phyloP scores from a whole-genome alignment of 2,888 invertebrate species.

The Uropetala carovei region DNA sequence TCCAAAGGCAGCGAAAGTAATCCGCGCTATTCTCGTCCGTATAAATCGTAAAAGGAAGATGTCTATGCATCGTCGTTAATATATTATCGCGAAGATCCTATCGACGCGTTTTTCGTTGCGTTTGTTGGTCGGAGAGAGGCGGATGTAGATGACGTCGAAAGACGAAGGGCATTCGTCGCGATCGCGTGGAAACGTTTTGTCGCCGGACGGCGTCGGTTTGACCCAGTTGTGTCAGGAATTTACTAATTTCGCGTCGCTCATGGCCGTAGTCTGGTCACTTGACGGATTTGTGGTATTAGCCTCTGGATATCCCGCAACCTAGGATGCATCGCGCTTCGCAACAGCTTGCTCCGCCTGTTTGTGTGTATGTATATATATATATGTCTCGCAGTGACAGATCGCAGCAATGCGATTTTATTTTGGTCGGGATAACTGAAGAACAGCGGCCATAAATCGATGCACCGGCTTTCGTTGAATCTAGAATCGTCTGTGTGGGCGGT shows the following conservation, averaged over 20 bases:
- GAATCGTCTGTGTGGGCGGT: no score
- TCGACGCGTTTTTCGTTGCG: neutral
- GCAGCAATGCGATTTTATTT: neutral
- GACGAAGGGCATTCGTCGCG: neutral
- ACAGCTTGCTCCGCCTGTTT: neutral
- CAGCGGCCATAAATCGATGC: neutral
- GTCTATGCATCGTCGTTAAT: neutral
- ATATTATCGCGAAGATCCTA: neutral
- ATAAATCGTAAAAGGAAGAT: no score
- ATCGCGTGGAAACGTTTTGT: neutral
- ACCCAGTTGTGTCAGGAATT: conserved; percentile 49
- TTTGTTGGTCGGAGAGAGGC: neutral
- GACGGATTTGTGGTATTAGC: conserved; percentile 11
- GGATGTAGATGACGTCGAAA: neutral
- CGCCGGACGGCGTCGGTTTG: neutral
- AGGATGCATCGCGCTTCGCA: neutral
- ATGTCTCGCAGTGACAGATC: neutral
- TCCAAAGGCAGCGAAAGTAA: no score
- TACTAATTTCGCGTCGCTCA: conserved; percentile 26
- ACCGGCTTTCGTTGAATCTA: neutral
- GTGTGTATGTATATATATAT: no score
- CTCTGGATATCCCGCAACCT: neutral
- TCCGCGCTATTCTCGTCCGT: no score
- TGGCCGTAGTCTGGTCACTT: neutral
- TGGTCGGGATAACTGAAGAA: neutral